Conservation (phyloP, 2,888 invertebrate genomes). For the Diloba caeruleocephala region DNA sequence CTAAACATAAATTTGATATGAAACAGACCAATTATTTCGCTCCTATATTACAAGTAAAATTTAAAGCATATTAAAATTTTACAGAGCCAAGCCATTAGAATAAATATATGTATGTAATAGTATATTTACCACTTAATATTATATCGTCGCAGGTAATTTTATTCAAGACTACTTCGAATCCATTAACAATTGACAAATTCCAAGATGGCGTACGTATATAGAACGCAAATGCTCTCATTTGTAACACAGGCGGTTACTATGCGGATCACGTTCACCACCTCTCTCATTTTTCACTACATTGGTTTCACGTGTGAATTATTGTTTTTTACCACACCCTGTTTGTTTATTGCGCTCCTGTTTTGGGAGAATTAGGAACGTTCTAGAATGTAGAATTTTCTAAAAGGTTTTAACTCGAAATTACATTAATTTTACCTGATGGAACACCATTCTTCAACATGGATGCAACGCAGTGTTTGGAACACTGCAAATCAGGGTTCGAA, state of each 20-base stretch:
- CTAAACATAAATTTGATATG: too few species aligned
- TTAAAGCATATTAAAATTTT: too few species aligned
- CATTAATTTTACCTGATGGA: too few species aligned
- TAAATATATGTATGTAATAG: too few species aligned
- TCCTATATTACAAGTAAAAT: too few species aligned
- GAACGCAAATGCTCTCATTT: slow-evolving; percentile 82
- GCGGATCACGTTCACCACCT: slow-evolving; percentile 81
- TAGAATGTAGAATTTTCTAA: neutral
- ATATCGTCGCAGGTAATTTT: too few species aligned
- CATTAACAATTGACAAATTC: slow-evolving; percentile 49
- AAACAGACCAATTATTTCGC: too few species aligned
- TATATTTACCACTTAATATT: too few species aligned
- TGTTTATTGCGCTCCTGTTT: slow-evolving; percentile 59
- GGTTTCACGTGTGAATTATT: slow-evolving; percentile 88
- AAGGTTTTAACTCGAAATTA: neutral
- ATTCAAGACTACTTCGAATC: slow-evolving; percentile 32
- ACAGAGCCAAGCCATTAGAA: too few species aligned
- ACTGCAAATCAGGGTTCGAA: too few species aligned
- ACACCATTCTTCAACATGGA: too few species aligned
- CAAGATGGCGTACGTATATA: slow-evolving; percentile 52
- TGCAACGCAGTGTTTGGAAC: too few species aligned
- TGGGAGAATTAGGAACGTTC: slow-evolving; percentile 20
- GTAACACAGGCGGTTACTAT: slow-evolving; percentile 72
- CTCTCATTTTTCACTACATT: slow-evolving; percentile 89
- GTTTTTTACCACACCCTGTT: slow-evolving; percentile 76